phyloP scores from a whole-genome alignment of 2,888 invertebrate genomes.

The Ornithoptera priamus region DNA sequence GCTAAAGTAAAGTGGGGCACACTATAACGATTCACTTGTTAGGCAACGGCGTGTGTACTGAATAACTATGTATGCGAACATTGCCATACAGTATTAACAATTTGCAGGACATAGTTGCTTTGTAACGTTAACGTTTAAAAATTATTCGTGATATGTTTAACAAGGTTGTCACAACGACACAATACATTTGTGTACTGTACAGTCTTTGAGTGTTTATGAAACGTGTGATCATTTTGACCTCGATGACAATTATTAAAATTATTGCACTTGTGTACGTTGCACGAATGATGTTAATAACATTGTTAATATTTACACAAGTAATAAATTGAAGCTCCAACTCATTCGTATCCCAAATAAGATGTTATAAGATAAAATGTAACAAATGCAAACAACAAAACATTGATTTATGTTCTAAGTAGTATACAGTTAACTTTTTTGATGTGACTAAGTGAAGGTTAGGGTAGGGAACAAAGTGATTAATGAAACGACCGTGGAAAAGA shows the following conservation, averaged over 20 bases:
- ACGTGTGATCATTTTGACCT: neutral
- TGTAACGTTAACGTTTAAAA: too few relatives aligned
- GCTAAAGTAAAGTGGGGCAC: conserved; percentile 50
- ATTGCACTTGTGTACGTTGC: neutral
- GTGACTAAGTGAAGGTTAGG: neutral
- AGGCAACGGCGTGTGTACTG: conserved; percentile 59
- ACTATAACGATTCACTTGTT: conserved; percentile 63
- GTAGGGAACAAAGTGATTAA: neutral
- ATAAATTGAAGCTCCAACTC: neutral
- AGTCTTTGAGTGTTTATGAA: neutral
- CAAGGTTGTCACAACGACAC: neutral
- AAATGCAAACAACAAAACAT: neutral
- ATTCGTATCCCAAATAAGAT: neutral
- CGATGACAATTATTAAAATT: neutral
- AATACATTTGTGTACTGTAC: neutral
- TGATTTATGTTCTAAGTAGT: neutral
- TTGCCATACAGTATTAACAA: conserved; percentile 29
- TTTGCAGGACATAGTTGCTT: neutral
- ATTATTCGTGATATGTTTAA: too few relatives aligned
- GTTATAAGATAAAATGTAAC: neutral
- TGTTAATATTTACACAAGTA: too few relatives aligned
- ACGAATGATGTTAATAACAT: neutral
- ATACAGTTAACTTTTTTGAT: neutral
- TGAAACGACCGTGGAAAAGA: neutral
- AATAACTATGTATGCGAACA: conserved; percentile 54